phyloP scores from a whole-genome alignment of 2,113 vertebrate species.

The Eurystomus gularis region DNA sequence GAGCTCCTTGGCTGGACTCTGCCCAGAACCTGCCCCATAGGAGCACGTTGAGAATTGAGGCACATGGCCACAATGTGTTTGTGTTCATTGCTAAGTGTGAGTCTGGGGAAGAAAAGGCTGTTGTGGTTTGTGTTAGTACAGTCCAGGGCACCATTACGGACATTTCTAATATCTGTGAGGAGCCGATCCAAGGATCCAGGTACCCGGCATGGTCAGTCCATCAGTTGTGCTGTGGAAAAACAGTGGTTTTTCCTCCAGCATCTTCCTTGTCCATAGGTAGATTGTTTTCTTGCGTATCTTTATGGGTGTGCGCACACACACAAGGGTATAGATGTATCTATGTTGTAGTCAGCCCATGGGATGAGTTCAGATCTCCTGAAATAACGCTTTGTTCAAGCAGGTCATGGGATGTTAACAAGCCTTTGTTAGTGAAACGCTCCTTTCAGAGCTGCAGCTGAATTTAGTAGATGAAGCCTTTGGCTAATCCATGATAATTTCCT shows the following conservation, averaged over 20 bases:
- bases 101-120: too few relatives aligned
- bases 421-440: neutral
- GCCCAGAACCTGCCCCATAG: neutral
- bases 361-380: neutral
- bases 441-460: neutral
- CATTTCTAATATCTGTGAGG: fast-evolving
- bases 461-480: neutral
- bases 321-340: neutral
- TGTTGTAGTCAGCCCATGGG: too few relatives aligned
- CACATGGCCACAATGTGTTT: fast-evolving
- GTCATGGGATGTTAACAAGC: neutral
- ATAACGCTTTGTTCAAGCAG: neutral
- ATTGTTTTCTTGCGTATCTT: neutral
- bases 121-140: neutral
- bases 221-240: fast-evolving
- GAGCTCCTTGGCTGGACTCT: neutral
- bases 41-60: neutral
- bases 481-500: neutral
- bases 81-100: fast-evolving
- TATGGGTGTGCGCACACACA: neutral
- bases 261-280: fast-evolving
- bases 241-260: neutral
- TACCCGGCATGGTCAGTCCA: neutral
- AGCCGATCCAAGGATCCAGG: fast-evolving
- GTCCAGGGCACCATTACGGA: neutral